phyloP scores from a whole-genome alignment of 2,113 vertebrate genomes.

The Peromyscus leucopus region DNA sequence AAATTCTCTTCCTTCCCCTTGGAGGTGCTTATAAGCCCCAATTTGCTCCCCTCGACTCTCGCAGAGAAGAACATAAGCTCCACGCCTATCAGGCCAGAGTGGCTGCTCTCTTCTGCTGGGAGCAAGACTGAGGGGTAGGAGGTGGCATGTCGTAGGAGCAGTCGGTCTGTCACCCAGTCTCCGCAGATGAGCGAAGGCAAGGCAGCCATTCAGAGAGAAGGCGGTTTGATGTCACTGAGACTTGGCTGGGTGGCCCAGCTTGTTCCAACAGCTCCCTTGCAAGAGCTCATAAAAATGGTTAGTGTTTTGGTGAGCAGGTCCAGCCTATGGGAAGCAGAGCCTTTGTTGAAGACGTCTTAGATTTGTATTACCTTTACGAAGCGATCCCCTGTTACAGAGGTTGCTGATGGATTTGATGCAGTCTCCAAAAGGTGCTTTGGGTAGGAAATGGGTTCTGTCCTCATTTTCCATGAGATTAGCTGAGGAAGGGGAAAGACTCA shows the following conservation, averaged over 20 bases:
- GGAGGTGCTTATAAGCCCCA: slow-evolving; percentile 62
- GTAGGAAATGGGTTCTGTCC: slow-evolving; percentile 76
- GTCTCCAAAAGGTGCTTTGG: slow-evolving; percentile 7
- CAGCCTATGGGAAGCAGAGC: background rate
- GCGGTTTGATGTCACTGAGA: background rate
- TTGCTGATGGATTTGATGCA: background rate
- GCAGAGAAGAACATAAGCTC: background rate
- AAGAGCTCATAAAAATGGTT: background rate
- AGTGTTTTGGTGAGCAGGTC: background rate
- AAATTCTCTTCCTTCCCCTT: slow-evolving; percentile 33
- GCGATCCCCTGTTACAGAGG: background rate
- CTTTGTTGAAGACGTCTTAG: background rate
- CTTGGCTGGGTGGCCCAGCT: background rate
- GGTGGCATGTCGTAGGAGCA: fast-evolving
- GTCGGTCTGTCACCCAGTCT: background rate
- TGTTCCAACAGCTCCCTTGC: background rate
- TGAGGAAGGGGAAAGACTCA: slow-evolving; percentile 60
- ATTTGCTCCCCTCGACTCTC: slow-evolving; percentile 30
- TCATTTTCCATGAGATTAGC: slow-evolving; percentile 83
- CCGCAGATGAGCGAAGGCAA: background rate
- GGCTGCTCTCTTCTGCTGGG: background rate
- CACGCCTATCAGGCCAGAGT: slow-evolving; percentile 8
- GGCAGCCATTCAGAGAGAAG: background rate
- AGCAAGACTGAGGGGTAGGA: background rate
- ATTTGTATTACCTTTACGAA: background rate